Evolutionary conservation across 2,797 vertebrate genomes (phyloP).

Genomic region (Rhinogobio ventralis): DNA sequence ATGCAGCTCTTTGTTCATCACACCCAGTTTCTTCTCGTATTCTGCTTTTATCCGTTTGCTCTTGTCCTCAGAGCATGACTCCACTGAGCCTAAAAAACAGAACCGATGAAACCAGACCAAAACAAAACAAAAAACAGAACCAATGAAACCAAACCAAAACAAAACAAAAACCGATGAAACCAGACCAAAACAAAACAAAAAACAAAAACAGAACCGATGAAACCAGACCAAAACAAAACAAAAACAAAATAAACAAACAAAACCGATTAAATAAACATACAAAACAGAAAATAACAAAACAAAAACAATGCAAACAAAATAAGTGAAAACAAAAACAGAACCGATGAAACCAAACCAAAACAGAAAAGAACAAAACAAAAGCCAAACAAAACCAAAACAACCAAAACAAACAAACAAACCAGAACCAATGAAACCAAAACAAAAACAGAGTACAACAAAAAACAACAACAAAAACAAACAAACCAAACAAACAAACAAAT

Average conservation of each 20-base stretch:
- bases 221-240: neutral
- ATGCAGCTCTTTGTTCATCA: constrained; percentile 96
- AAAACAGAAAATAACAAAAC: neutral
- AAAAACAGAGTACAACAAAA: neutral
- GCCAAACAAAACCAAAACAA: neutral
- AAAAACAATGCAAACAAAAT: neutral
- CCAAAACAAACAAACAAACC: neutral
- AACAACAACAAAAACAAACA: no score
- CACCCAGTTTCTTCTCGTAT: constrained; percentile 93
- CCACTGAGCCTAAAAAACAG: constrained; percentile 83
- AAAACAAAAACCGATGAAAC: neutral
- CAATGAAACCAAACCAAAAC: neutral
- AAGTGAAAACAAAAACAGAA: neutral
- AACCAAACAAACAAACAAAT: neutral
- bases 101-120: neutral
- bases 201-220: no score
- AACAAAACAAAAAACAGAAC: constrained; percentile 9
- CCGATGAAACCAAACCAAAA: neutral
- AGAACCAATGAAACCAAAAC: neutral
- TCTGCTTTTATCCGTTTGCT: constrained; percentile 92
- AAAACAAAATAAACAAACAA: neutral
- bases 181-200: no score
- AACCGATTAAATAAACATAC: neutral
- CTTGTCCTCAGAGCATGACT: constrained; percentile 93
- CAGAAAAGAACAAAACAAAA: neutral